Evolutionary conservation across 2,888 invertebrate species (phyloP).

Genomic region (Tridacna crocea): DNA sequence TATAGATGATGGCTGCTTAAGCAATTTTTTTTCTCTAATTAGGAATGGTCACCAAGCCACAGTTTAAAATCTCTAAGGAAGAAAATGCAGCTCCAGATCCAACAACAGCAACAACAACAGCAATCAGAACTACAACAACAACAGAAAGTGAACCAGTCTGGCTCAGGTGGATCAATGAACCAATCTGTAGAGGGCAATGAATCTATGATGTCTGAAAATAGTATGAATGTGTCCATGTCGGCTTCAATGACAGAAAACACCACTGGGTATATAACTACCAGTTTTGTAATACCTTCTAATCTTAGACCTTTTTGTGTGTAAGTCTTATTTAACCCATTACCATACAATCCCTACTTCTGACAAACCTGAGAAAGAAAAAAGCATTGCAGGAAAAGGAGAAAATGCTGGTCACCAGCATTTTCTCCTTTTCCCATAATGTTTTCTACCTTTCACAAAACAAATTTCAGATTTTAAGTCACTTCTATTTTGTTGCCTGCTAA

Average conservation of each 20-base stretch:
- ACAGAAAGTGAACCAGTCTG: constrained; percentile 41
- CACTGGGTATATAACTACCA: constrained; percentile 32
- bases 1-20: too few species aligned
- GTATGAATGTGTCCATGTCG: constrained; percentile 33
- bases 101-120: constrained; percentile 35
- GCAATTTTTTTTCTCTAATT: neutral
- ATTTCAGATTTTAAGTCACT: too few species aligned
- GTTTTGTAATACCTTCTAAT: neutral
- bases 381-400: too few species aligned
- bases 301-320: neutral
- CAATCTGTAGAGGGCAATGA: constrained; percentile 18
- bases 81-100: constrained; percentile 70
- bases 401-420: too few species aligned
- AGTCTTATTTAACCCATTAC: too few species aligned
- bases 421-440: too few species aligned
- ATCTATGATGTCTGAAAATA: constrained; percentile 9
- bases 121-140: constrained; percentile 29
- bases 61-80: constrained; percentile 79
- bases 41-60: constrained; percentile 83
- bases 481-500: too few species aligned
- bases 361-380: too few species aligned
- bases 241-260: constrained; percentile 49
- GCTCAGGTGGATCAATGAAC: constrained; percentile 15
- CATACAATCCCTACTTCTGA: too few species aligned
- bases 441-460: too few species aligned